Percentiles rank a stretch among this genome's conserved stretches.
phyloP scores from a whole-genome alignment of 2,888 invertebrate genomes.

The Aricia artaxerxes region DNA sequence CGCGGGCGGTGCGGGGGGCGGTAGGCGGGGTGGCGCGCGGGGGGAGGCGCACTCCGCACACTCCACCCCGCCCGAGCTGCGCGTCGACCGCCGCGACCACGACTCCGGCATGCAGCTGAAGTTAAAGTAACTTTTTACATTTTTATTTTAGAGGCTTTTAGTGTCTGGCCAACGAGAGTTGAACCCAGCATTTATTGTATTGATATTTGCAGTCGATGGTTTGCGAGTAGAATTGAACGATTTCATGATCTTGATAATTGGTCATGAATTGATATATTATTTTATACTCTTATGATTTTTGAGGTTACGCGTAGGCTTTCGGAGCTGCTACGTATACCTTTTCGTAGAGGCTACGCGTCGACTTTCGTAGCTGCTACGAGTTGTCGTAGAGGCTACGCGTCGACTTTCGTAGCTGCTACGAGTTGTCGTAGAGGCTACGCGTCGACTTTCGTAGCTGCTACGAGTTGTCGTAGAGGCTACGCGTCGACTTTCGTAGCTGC shows the following conservation, averaged over 20 bases:
- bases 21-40: constrained; percentile 54
- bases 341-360: neutral
- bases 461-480: neutral
- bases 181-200: too few relatives aligned
- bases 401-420: neutral
- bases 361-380: neutral
- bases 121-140: too few relatives aligned
- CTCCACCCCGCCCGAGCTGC: constrained; percentile 63
- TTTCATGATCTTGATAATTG: too few relatives aligned
- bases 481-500: neutral
- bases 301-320: neutral
- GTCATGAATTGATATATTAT: too few relatives aligned
- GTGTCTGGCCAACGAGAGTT: too few relatives aligned
- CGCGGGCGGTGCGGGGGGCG: constrained; percentile 46
- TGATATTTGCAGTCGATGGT: too few relatives aligned
- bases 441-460: neutral
- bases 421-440: neutral
- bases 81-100: constrained; percentile 67
- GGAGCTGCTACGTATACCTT: neutral
- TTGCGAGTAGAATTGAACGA: too few relatives aligned
- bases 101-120: constrained; percentile 72
- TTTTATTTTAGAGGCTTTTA: too few relatives aligned
- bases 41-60: constrained; percentile 57
- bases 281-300: too few relatives aligned
- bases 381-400: neutral